These are phyloP conservation scores for Acanthoscelides obtectus DNA, from an alignment of 2,888 invertebrate genomes.

Conservation along the genomic window DNA sequence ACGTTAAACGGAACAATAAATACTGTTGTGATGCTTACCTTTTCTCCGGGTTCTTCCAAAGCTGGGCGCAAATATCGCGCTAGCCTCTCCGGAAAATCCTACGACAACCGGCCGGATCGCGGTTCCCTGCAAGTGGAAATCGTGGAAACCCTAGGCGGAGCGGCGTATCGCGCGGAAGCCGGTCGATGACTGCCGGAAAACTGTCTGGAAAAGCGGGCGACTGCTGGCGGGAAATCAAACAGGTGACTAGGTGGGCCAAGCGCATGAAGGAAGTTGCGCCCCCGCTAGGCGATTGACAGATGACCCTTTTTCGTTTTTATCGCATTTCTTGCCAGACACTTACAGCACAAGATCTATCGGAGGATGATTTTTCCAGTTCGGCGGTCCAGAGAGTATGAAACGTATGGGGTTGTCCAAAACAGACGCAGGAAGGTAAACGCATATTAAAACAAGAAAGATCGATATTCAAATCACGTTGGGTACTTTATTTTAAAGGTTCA, in stretches of 20 bases:
- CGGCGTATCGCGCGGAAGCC: constrained; percentile 14
- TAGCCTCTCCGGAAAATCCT: not conserved
- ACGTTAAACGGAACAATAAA: too few relatives aligned
- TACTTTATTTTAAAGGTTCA: too few relatives aligned
- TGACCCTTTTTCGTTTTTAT: not conserved
- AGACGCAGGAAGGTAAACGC: too few relatives aligned
- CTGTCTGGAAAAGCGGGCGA: constrained; percentile 16
- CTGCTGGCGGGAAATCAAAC: constrained; percentile 29
- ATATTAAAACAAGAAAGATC: too few relatives aligned
- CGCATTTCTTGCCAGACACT: not conserved
- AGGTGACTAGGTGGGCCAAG: constrained; percentile 16
- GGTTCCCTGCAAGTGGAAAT: not conserved
- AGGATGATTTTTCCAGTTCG: not conserved
- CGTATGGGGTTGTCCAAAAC: too few relatives aligned
- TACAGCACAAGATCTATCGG: not conserved
- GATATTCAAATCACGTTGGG: too few relatives aligned
- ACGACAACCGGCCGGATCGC: not conserved
- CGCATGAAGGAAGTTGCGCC: not conserved
- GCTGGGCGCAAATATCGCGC: not conserved
- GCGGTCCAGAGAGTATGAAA: too few relatives aligned
- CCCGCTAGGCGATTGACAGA: not conserved
- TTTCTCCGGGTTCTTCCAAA: not conserved
- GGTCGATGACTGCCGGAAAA: constrained; percentile 22
- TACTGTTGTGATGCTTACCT: too few relatives aligned
- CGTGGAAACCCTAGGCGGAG: not conserved